A percentile compares a stretch with the other conserved stretches of the same genome.
phyloP scores from a whole-genome alignment of 2,797 vertebrate genomes.

The Melopsittacus undulatus region DNA sequence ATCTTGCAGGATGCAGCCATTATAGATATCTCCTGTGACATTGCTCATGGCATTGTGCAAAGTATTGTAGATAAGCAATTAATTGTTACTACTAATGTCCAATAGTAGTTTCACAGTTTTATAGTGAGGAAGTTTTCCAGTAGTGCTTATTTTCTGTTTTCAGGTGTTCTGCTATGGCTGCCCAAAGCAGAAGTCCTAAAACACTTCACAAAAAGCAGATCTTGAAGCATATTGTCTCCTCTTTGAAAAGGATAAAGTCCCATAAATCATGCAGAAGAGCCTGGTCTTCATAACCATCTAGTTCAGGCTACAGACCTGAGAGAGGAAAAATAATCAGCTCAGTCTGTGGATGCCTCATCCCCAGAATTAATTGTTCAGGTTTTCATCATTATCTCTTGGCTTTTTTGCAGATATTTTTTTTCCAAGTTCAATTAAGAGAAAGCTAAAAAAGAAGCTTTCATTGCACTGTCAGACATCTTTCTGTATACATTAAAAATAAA shows the following conservation, averaged over 20 bases:
- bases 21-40: neutral
- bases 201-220: neutral
- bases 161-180: neutral
- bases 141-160: neutral
- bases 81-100: neutral
- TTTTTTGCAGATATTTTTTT: neutral
- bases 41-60: neutral
- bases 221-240: neutral
- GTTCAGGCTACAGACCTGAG: neutral
- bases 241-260: neutral
- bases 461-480: neutral
- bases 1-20: neutral
- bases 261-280: neutral
- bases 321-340: constrained; percentile 18
- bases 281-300: neutral
- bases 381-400: constrained; percentile 28
- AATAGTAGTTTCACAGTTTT: neutral
- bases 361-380: constrained; percentile 16
- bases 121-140: neutral
- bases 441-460: neutral
- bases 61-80: neutral
- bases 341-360: neutral
- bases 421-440: neutral
- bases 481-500: neutral
- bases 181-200: neutral